Base-by-base conservation (phyloP, 2,888 invertebrate genomes). In the Idaea biselata region DNA sequence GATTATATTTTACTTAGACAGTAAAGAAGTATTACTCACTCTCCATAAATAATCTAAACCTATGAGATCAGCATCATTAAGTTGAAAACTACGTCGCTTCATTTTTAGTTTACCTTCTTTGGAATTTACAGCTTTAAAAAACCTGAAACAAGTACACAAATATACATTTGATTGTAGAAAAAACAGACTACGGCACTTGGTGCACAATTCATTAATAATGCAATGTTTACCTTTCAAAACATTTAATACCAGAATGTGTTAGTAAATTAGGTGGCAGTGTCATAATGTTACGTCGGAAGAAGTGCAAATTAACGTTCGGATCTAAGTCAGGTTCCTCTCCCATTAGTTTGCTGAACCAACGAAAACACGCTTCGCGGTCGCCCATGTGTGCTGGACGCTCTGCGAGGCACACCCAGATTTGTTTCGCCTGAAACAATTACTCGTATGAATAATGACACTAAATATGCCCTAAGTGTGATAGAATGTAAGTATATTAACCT, bases 331-430 rank as follows among this genome's bases (percentile, higher is more conserved):
- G 98, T 82, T 99, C 99, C 75, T 99, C 99, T 17, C 97, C 97
- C 98, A 98, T 98, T 54, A 98, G 90, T 89, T 99, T 99, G 55
- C 98, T 97, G 91, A 99, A 99, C 99, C 99, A 99, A 77, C 97
- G 97, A 90, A 99, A 99, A 88, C 99, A 99, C 44, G 98, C 97
- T 87, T 99, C 99, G 55, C 99, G 94, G 86, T 99, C 99, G 1
- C 96, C 95, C 16, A 96, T 94, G 84, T 98, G 98, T 14, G 98
- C 97, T 14, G 98, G 98, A 80, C 96, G 96, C 84, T 98, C 98
- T 1, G 99, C 98, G 65, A 99, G 93, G 86, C 98, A 98, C 77
- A 97, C 96, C 99, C 99, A 99, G 76, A 99, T 98, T 92, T 98
- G 97, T 88, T 98, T 97, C 7, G 99, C 99, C 94, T 93, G 73